Base-by-base conservation (phyloP, 2,113 vertebrate genomes). In the Orycteropus afer region DNA sequence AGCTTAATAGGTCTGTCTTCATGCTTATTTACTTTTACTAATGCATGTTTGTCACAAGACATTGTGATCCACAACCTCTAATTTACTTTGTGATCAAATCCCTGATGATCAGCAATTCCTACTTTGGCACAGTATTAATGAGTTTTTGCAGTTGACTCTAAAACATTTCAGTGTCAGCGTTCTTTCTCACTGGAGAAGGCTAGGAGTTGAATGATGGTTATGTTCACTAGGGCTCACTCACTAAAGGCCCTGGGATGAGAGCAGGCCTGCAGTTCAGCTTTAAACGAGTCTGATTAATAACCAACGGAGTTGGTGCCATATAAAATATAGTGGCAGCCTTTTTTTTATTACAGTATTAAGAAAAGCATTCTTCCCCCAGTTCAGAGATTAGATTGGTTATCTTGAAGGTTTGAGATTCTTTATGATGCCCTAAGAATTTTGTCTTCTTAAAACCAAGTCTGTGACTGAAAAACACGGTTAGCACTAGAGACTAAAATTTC, bases 351-450 rank as follows among this genome's bases (percentile, higher is more conserved):
- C 49, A 82, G 86, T 95, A 90, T 94, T 91, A 96, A 93, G 89
- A 92, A 95, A 97, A 96, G 89, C 69, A 91, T 94, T 92, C 92
- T 97, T 97, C 85, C 83, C 95, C 89, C 92, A 61, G 93, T 96
- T 97, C 97, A 90, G 85, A 95, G 97, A 97, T 96, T 97, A 97
- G 95, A 97, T 97, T 92, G 87, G 92, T 95, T 97, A 97, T 97
- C 73, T 94, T 87, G 89, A 96, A 96, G 91, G 95, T 88, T 65
- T 94, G 69, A 96, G 85, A 59, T 96, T 96, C 96, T 71, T 98
- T 94, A 90, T 23, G 69, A 96, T 95, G 34, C 34, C 59, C 17
- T 93, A 93, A 86, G 95, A 98, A 97, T 97, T 97, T 84, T 93
- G 34, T 95, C 95, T 97, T 96, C 97, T 95, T 96, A 93, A 96